phyloP scores from a whole-genome alignment of 1,140 invertebrate species.

The Anoplolepis gracilipes region DNA sequence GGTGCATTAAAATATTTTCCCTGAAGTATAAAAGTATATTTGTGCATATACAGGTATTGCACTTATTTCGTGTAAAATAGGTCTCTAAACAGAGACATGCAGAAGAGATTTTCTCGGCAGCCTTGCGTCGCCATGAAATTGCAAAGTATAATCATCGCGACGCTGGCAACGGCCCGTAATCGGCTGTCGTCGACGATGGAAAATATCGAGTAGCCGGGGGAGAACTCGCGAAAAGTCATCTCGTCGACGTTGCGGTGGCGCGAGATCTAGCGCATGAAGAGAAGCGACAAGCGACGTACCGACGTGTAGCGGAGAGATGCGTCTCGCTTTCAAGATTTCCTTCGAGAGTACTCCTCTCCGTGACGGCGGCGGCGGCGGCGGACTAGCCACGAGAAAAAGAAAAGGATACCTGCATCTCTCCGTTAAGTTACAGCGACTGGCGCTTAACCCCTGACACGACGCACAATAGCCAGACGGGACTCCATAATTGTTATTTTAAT shows the following conservation, averaged over 20 bases:
- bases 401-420: conserved; percentile 62
- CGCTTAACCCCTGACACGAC: conserved; percentile 79
- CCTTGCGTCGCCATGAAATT: conserved; percentile 35
- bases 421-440: conserved; percentile 80
- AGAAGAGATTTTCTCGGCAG: conserved; percentile 14
- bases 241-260: conserved; percentile 31
- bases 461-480: conserved; percentile 78
- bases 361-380: conserved; percentile 18
- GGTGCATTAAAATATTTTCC: neutral
- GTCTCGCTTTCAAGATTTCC: conserved; percentile 57
- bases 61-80: neutral
- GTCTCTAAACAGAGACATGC: neutral
- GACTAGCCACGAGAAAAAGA: conserved; percentile 16
- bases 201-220: conserved; percentile 50
- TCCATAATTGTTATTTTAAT: conserved; percentile 83
- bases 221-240: conserved; percentile 52
- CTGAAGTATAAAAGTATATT: neutral
- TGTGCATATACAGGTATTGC: neutral
- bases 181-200: conserved; percentile 20
- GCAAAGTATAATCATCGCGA: conserved; percentile 41
- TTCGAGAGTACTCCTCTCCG: conserved; percentile 49
- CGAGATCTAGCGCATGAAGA: conserved; percentile 50
- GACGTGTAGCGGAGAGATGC: conserved; percentile 21
- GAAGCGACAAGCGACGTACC: conserved; percentile 40
- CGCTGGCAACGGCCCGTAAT: conserved; percentile 14